Percentiles rank a stretch among this genome's conserved stretches.
Evolutionary conservation across 2,113 vertebrate genomes (phyloP).

Genomic region (Trichechus manatus): DNA sequence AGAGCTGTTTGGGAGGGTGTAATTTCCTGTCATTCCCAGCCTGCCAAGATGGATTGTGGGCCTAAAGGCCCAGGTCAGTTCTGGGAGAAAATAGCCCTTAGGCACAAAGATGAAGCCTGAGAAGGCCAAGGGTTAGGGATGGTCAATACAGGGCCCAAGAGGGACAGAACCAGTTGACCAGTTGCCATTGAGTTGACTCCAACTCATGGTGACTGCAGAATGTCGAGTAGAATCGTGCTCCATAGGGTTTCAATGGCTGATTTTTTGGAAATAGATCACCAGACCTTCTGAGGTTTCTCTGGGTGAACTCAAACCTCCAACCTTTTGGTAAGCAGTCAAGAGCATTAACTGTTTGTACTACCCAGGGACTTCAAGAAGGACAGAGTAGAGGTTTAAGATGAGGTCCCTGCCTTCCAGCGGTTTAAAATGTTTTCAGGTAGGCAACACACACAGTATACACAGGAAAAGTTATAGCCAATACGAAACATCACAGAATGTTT

Average conservation of each 20-base stretch:
- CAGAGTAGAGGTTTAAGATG: not conserved
- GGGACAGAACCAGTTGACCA: not conserved
- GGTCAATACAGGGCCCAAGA: not conserved
- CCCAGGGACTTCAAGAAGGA: not conserved
- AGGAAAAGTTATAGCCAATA: not conserved
- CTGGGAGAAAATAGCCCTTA: not conserved
- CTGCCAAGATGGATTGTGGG: not conserved
- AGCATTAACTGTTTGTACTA: not conserved
- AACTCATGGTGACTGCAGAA: not conserved
- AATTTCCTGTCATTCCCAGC: not conserved
- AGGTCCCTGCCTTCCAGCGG: not conserved
- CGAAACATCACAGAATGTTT: not conserved
- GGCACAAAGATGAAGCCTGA: not conserved
- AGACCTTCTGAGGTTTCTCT: not conserved
- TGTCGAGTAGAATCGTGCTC: not conserved
- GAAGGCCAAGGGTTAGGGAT: not conserved
- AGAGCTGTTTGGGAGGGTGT: too few species aligned
- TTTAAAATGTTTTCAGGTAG: not conserved
- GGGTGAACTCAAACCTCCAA: not conserved
- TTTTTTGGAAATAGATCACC: not conserved
- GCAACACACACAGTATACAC: not conserved
- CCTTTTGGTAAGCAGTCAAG: not conserved
- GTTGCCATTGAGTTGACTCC: too few species aligned
- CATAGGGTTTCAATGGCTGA: not conserved
- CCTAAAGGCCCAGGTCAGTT: not conserved